A percentile compares a stretch with the other conserved stretches of the same genome.
Evolutionary conservation across 2,888 invertebrate species (phyloP).

Genomic region (Eristalis pertinax): DNA sequence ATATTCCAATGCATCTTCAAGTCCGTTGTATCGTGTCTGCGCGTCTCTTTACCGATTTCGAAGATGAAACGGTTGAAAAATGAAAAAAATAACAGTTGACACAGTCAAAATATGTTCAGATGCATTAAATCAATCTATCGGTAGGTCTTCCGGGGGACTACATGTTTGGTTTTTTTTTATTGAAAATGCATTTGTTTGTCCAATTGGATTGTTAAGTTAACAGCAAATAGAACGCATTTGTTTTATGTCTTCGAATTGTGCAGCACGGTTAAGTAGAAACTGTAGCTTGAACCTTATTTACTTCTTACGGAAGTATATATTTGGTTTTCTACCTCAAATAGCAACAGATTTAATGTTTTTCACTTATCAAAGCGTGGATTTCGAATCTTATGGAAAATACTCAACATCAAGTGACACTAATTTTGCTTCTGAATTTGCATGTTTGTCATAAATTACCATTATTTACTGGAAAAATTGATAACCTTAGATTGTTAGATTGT

Average conservation of each 20-base stretch:
- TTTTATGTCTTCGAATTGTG: no score
- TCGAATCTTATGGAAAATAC: conserved; percentile 27
- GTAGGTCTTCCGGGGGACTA: neutral
- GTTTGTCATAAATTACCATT: conserved; percentile 63
- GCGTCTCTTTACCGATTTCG: conserved; percentile 27
- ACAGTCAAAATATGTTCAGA: neutral
- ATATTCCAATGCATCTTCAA: conserved; percentile 54
- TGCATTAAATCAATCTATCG: neutral
- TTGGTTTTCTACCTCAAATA: no score
- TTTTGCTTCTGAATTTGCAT: conserved; percentile 61
- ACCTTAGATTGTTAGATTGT: conserved; percentile 47
- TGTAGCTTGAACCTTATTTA: no score
- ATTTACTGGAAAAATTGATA: conserved; percentile 58
- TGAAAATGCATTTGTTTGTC: neutral
- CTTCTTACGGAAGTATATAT: no score
- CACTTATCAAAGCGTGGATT: conserved; percentile 9
- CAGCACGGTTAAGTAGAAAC: no score
- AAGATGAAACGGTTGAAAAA: conserved; percentile 50
- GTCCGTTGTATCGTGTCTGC: conserved; percentile 14
- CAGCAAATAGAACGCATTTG: neutral
- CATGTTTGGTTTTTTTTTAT: neutral
- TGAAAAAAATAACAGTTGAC: neutral
- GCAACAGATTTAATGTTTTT: conserved; percentile 18
- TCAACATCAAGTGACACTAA: conserved; percentile 43
- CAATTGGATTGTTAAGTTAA: neutral